phyloP scores from a whole-genome alignment of 1,140 invertebrate species.

The Parapsyche elsis region DNA sequence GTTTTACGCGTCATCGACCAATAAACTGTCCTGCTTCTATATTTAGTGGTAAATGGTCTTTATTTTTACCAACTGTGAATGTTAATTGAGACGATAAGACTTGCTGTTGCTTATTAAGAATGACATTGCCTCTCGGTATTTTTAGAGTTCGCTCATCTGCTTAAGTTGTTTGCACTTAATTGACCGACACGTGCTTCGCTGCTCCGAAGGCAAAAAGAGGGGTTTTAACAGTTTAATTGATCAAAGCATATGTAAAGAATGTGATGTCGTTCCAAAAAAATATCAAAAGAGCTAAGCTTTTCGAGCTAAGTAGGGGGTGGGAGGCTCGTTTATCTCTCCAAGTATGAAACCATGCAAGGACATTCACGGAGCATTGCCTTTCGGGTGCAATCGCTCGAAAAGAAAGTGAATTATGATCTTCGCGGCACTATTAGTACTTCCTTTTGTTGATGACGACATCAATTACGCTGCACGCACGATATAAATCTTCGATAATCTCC shows the following conservation, averaged over 20 bases:
- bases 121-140: constrained; percentile 37
- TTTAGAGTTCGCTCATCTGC: constrained; percentile 37
- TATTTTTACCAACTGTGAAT: not conserved
- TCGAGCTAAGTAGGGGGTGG: not conserved
- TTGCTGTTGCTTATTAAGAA: constrained; percentile 38
- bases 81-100: not conserved
- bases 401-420: constrained; percentile 41
- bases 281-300: not conserved
- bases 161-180: constrained; percentile 31
- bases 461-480: constrained; percentile 1
- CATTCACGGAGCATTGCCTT: not conserved
- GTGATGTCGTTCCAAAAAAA: not conserved
- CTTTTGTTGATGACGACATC: constrained; percentile 41
- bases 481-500: not conserved
- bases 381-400: constrained; percentile 42
- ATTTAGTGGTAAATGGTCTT: not conserved
- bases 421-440: constrained; percentile 45
- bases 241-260: not conserved
- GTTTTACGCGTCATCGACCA: not conserved
- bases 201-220: not conserved
- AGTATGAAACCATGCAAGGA: not conserved
- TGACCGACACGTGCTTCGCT: constrained; percentile 19
- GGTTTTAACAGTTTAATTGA: not conserved
- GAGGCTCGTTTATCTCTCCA: not conserved
- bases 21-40: not conserved